A percentile compares a stretch with the other conserved stretches of the same genome.
Conservation (phyloP, 2,113 vertebrate genomes). For the Aptenodytes forsteri region DNA sequence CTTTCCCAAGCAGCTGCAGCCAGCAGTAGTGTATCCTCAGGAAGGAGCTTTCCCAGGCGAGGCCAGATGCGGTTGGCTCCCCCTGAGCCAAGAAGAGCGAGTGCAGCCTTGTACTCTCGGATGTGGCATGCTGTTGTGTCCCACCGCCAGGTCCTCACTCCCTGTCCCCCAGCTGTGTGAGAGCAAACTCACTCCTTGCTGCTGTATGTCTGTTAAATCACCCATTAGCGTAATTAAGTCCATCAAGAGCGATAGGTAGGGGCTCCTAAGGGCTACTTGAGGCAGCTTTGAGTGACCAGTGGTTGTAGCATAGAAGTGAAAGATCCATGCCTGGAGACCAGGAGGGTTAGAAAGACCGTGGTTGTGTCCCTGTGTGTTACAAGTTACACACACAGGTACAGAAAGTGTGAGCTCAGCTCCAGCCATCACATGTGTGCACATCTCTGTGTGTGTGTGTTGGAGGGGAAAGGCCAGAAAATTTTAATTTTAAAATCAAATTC, state of each 20-base stretch:
- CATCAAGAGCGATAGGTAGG: background rate
- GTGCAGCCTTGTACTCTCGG: background rate
- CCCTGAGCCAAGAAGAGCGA: background rate
- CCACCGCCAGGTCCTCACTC: background rate
- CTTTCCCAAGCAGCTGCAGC: background rate
- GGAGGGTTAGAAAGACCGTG: background rate
- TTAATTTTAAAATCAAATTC: conserved; percentile 3
- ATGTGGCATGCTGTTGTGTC: background rate
- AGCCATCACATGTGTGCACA: rapidly evolving
- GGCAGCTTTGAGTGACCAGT: background rate
- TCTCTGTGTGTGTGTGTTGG: background rate
- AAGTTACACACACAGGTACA: background rate
- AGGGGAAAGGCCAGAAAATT: background rate
- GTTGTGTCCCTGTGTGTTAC: background rate
- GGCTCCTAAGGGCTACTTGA: background rate
- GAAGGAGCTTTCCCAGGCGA: background rate
- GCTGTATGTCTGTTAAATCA: background rate
- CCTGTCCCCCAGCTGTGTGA: rapidly evolving
- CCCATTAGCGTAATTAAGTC: rapidly evolving
- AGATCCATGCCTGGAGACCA: too few species aligned
- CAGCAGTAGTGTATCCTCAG: background rate
- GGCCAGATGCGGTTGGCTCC: background rate
- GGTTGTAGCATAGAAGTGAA: background rate
- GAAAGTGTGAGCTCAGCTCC: background rate
- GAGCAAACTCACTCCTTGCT: background rate